Evolutionary conservation across 2,113 vertebrate species (phyloP).

Genomic region (Monopterus albus): DNA sequence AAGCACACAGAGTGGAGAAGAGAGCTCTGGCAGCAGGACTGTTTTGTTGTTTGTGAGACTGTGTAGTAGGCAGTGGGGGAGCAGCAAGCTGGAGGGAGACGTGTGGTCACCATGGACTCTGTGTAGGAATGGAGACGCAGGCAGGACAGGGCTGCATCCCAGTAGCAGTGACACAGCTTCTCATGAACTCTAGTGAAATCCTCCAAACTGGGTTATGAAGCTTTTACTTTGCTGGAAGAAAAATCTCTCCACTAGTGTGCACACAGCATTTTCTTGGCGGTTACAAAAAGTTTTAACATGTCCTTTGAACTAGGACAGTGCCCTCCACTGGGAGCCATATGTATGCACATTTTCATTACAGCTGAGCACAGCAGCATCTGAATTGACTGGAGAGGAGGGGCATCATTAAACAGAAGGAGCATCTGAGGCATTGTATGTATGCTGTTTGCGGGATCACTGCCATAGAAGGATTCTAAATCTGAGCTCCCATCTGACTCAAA

Average conservation of each 20-base stretch:
- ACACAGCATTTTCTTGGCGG: not conserved
- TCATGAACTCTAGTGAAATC: constrained; percentile 51
- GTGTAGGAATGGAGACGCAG: constrained; percentile 74
- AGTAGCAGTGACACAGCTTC: constrained; percentile 47
- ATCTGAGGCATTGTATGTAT: not conserved
- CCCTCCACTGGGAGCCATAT: not conserved
- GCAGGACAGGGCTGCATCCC: constrained; percentile 29
- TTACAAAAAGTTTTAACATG: constrained; percentile 1
- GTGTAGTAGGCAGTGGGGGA: constrained; percentile 45
- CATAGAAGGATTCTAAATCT: not conserved
- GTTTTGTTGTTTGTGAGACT: constrained; percentile 58
- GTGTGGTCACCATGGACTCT: constrained; percentile 77
- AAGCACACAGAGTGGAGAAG: constrained; percentile 5
- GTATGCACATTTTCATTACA: not conserved
- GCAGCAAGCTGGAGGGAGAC: constrained; percentile 36
- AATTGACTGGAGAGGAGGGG: not conserved
- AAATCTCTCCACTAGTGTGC: not conserved
- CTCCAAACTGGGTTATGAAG: constrained; percentile 1
- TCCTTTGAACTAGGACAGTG: not conserved
- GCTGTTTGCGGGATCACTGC: too few species aligned
- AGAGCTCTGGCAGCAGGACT: constrained; percentile 41
- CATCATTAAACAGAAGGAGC: not conserved
- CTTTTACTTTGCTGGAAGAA: constrained; percentile 22
- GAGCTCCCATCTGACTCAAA: not conserved
- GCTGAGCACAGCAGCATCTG: not conserved